These are phyloP conservation scores for Microcebus lehilahytsara DNA, from an alignment of 2,113 vertebrate species.

Conservation along the genomic window DNA sequence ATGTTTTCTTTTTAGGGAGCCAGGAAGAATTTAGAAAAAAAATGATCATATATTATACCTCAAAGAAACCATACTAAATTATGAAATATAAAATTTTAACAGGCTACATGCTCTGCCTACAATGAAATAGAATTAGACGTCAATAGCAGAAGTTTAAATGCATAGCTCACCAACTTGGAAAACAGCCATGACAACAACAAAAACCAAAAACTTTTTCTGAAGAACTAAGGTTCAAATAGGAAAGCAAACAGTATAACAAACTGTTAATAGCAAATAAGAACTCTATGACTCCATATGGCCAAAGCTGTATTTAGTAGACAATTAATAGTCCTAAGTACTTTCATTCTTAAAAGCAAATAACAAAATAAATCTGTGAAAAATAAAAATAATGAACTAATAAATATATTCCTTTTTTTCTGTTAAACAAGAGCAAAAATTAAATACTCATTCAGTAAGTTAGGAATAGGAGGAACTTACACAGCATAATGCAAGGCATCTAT, in stretches of 20 bases:
- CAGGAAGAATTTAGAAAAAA: slow-evolving; percentile 46
- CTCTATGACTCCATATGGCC: not conserved
- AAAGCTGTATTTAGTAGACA: slow-evolving; percentile 31
- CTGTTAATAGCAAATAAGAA: not conserved
- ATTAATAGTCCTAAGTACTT: not conserved
- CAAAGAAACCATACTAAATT: slow-evolving; percentile 22
- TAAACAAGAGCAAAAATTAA: not conserved
- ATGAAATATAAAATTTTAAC: not conserved
- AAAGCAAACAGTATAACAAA: not conserved
- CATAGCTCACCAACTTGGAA: not conserved
- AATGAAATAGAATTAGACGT: slow-evolving; percentile 50
- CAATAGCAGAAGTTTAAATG: not conserved
- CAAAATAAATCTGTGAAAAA: not conserved
- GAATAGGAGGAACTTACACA: not conserved
- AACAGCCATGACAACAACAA: not conserved
- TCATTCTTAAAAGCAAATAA: not conserved
- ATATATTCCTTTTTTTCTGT: not conserved
- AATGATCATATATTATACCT: not conserved
- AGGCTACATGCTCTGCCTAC: not conserved
- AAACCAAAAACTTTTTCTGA: not conserved
- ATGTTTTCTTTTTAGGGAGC: slow-evolving; percentile 29
- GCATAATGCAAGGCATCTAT: not conserved
- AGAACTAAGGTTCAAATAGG: not conserved
- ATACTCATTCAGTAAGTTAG: not conserved
- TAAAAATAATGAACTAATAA: not conserved